A percentile compares a stretch with the other conserved stretches of the same genome.
These are phyloP conservation scores for Kryptopterus vitreolus DNA, from an alignment of 2,797 vertebrate genomes.

Conservation along the genomic window DNA sequence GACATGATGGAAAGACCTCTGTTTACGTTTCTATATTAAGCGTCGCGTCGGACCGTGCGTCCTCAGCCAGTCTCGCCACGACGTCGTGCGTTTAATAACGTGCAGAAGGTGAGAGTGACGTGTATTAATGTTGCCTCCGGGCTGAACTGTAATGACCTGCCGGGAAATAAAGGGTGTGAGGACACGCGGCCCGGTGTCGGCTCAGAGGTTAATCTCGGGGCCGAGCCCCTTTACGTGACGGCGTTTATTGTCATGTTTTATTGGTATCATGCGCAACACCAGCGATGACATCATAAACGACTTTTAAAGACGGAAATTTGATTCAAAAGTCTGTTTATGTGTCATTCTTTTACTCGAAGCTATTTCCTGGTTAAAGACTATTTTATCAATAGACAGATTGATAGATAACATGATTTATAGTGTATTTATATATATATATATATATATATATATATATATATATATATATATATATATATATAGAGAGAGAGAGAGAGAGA, in stretches of 20 bases:
- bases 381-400: background rate
- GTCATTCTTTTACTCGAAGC: no score
- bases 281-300: no score
- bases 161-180: background rate
- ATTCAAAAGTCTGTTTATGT: background rate
- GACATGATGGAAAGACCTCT: background rate
- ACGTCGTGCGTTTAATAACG: background rate
- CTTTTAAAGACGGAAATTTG: background rate
- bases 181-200: no score
- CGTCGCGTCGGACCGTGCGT: background rate
- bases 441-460: no score
- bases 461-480: no score
- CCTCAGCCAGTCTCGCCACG: background rate
- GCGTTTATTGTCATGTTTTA: background rate
- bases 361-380: background rate
- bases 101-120: background rate
- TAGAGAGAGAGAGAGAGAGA: no score
- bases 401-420: no score
- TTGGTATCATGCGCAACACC: background rate
- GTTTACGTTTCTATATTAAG: background rate
- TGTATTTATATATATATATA: no score
- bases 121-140: no score
- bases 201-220: background rate
- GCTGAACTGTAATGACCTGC: background rate
- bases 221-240: background rate